Conservation (phyloP, 2,888 invertebrate species). For the Drosophila mettleri region DNA sequence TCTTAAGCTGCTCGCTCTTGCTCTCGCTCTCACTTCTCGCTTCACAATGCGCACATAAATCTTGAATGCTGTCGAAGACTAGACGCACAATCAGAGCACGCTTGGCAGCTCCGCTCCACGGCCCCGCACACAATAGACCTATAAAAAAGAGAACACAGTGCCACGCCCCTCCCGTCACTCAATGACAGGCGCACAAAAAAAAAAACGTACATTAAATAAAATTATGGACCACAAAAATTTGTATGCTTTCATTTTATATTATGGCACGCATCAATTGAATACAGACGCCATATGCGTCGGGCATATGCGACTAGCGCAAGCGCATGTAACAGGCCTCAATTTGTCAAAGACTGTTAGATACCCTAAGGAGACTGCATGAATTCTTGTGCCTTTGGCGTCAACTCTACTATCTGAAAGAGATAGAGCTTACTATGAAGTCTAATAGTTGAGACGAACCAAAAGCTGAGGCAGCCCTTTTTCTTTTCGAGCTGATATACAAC, state of each 20-base stretch:
- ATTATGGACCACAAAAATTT: constrained; percentile 40
- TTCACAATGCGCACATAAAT: constrained; percentile 3
- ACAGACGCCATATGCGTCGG: not conserved
- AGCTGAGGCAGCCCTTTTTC: no score
- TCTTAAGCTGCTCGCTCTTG: not conserved
- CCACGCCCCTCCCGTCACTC: not conserved
- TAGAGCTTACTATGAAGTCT: no score
- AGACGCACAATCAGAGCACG: constrained; percentile 1
- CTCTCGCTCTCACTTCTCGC: constrained; percentile 1
- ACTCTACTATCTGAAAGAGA: no score
- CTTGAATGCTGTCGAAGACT: not conserved
- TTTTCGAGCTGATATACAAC: no score
- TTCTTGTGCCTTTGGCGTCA: no score
- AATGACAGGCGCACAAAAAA: constrained; percentile 13
- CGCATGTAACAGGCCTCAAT: not conserved
- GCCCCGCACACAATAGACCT: constrained; percentile 15
- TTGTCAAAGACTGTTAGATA: no score
- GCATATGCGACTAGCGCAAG: not conserved
- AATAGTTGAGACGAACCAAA: no score
- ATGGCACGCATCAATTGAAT: constrained; percentile 2
- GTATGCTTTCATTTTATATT: constrained; percentile 19
- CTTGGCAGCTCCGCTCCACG: not conserved
- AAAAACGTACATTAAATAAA: constrained; percentile 26
- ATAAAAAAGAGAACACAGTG: constrained; percentile 1
- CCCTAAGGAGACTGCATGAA: no score